Percentiles rank a stretch among this genome's conserved stretches.
Conservation (phyloP, 2,113 vertebrate species). For the Semnornis frantzii region DNA sequence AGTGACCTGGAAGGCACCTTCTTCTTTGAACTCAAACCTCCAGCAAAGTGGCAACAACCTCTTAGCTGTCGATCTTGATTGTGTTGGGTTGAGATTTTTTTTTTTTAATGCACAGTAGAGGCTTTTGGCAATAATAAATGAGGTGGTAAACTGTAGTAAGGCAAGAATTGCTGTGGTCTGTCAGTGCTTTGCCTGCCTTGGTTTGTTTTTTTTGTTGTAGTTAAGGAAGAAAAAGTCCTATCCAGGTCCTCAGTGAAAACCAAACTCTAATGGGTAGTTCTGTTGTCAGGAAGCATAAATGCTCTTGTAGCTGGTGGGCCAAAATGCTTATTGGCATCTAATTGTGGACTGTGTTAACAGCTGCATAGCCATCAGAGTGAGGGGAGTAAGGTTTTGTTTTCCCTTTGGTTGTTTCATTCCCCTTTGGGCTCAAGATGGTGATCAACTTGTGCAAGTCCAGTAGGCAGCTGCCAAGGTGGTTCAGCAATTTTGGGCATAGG, state of each 20-base stretch:
- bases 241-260: neutral
- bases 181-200: constrained; percentile 25
- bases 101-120: neutral
- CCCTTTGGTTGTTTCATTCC: neutral
- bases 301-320: neutral
- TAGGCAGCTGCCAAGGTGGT: neutral
- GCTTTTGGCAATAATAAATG: constrained; percentile 76
- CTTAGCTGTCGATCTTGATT: constrained; percentile 52
- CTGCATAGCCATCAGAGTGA: accelerated
- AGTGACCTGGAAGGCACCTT: constrained; percentile 84
- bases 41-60: constrained; percentile 72
- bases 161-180: constrained; percentile 45
- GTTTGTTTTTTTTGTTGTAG: neutral
- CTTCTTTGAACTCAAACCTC: constrained; percentile 83
- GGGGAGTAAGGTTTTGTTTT: neutral
- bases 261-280: neutral
- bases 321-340: neutral
- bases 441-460: neutral
- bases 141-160: constrained; percentile 43
- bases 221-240: neutral
- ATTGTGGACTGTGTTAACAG: neutral
- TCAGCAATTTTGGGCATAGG: accelerated
- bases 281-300: neutral
- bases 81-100: constrained; percentile 43
- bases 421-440: neutral